phyloP scores from a whole-genome alignment of 2,797 vertebrate species.

The Onychomys arenicola region DNA sequence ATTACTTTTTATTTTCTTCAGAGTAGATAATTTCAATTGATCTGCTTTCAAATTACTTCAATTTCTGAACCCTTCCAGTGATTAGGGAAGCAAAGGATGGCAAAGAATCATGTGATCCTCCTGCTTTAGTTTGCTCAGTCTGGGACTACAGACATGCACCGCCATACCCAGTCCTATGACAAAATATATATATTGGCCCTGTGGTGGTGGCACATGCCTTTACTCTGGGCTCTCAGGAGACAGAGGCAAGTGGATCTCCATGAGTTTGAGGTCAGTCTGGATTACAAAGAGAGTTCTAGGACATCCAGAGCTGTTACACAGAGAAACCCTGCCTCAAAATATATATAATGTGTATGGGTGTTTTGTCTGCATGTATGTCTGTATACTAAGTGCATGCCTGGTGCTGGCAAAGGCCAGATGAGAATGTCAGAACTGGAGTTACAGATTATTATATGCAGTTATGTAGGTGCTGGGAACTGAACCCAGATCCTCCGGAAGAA shows the following conservation, averaged over 20 bases:
- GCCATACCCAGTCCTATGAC: too few relatives aligned
- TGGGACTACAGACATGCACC: too few relatives aligned
- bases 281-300: too few relatives aligned
- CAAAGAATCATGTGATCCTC: neutral
- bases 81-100: neutral
- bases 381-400: neutral
- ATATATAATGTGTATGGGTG: neutral
- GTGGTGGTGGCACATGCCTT: too few relatives aligned
- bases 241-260: too few relatives aligned
- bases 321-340: too few relatives aligned
- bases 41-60: neutral
- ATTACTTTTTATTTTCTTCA: neutral
- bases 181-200: too few relatives aligned
- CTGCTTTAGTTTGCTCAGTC: neutral
- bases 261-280: too few relatives aligned
- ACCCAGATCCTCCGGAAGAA: neutral
- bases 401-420: neutral
- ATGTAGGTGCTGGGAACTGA: neutral
- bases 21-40: neutral
- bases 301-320: too few relatives aligned
- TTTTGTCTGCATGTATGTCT: neutral
- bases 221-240: too few relatives aligned
- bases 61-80: neutral
- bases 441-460: neutral
- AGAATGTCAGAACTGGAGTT: neutral